Evolutionary conservation across 2,113 vertebrate species (phyloP).

Genomic region (Nettapus auritus): DNA sequence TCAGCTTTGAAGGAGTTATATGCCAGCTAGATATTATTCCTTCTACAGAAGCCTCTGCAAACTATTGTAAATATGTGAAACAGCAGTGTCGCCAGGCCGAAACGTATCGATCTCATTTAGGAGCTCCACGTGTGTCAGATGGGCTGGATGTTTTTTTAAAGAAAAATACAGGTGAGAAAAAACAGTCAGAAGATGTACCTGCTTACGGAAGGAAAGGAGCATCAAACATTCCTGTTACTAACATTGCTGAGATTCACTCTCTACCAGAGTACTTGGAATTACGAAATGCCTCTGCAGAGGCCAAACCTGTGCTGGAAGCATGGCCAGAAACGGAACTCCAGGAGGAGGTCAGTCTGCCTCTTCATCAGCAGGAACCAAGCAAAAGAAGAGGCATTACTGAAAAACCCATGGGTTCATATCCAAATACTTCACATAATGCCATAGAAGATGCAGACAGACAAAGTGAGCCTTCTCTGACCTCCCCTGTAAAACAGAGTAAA

Average conservation of each 20-base stretch:
- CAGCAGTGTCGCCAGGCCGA: slow-evolving; percentile 88
- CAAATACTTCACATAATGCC: slow-evolving; percentile 59
- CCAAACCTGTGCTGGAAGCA: slow-evolving; percentile 17
- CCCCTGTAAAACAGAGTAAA: slow-evolving; percentile 61
- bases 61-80: slow-evolving; percentile 91
- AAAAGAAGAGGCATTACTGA: slow-evolving; percentile 26
- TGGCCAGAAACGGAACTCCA: background rate
- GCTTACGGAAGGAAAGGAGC: slow-evolving; percentile 19
- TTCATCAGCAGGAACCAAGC: background rate
- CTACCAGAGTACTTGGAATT: slow-evolving; percentile 10
- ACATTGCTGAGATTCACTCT: background rate
- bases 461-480: slow-evolving; percentile 41
- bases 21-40: slow-evolving; percentile 96
- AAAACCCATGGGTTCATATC: background rate
- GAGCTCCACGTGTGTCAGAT: background rate
- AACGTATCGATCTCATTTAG: slow-evolving; percentile 79
- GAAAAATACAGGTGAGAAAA: slow-evolving; percentile 29
- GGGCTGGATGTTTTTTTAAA: background rate
- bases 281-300: slow-evolving; percentile 54
- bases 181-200: background rate
- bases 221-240: background rate
- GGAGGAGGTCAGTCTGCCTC: background rate
- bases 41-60: slow-evolving; percentile 84
- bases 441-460: slow-evolving; percentile 61
- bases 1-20: slow-evolving; percentile 87